Base-by-base conservation (phyloP, 2,888 invertebrate species). In the Cerastis rubricosa region DNA sequence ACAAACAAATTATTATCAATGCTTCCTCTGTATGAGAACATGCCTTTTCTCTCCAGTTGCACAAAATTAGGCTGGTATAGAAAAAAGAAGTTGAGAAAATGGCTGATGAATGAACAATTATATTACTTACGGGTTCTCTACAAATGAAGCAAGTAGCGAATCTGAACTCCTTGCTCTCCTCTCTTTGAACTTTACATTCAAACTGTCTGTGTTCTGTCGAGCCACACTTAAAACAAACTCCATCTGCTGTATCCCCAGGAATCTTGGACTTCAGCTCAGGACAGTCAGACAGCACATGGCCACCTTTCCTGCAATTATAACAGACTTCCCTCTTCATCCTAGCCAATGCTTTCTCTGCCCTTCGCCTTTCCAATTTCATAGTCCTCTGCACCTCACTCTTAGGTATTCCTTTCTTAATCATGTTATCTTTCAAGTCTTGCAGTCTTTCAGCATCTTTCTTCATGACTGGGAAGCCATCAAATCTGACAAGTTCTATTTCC, bases 141-240 rank as follows among this genome's bases (percentile, higher is more conserved):
- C 99, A 99, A 85, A 99, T 98, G 91, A 99, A 99, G 93, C 99
- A 99, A 74, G 97, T 98, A 0, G 99, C 99, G 95, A 98, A 99
- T 91, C 98, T 97, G 90, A 97, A 98, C 77, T 98, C 97, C 81
- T 97, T 97, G 61, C 80, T 78, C 57, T 80, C 80, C 25, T 97
- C 97, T 85, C 95, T 97, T 54, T 97, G 97, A 0, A 98, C 98
- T 95, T 97, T 97, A 89, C 98, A 98, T 90, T 98, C 97, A 91
- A 97, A 97, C 89, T 98, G 98, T 19, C 97, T 97, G 91, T 99
- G 99, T 92, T 99, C 99, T 8, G 98, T 98, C 0, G 99, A 99
- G 0, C 99, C 99, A 94, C 99, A 99, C 93, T 99, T 99, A 91
- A 98, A 99, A 90, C 99, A 99, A 68, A 99, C 97, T 12, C 98